Conservation (phyloP, 2,113 vertebrate species). For the Euleptes europaea region DNA sequence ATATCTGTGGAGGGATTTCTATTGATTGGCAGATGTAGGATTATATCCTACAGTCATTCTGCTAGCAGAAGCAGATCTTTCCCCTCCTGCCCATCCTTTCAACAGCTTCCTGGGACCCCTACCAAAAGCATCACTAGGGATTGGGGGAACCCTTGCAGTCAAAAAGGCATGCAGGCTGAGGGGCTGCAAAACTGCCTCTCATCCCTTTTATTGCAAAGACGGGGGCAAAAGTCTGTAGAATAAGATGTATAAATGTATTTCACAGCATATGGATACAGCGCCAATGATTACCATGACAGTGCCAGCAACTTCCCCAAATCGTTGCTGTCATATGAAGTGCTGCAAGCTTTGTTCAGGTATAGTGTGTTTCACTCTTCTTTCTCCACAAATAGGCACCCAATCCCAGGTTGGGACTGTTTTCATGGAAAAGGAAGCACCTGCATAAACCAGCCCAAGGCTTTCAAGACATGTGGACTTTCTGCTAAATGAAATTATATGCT, state of each 20-base stretch:
- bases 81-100: too few relatives aligned
- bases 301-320: not conserved
- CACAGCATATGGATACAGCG: too few relatives aligned
- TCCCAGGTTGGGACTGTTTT: not conserved
- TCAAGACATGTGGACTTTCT: too few relatives aligned
- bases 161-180: too few relatives aligned
- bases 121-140: too few relatives aligned
- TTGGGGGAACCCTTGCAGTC: too few relatives aligned
- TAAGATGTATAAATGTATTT: too few relatives aligned
- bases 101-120: too few relatives aligned
- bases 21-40: not conserved
- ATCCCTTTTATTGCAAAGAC: too few relatives aligned
- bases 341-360: not conserved
- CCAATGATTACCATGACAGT: not conserved
- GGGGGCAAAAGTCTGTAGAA: too few relatives aligned
- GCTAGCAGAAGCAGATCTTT: not conserved
- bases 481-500: not conserved
- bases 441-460: not conserved
- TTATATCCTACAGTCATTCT: not conserved
- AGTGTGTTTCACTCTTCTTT: not conserved
- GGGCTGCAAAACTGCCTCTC: too few relatives aligned
- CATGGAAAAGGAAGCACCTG: not conserved
- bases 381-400: not conserved
- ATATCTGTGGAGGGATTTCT: not conserved
- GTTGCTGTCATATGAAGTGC: not conserved